Evolutionary conservation across 2,888 invertebrate species (phyloP).

Genomic region (Coenonympha glycerion): DNA sequence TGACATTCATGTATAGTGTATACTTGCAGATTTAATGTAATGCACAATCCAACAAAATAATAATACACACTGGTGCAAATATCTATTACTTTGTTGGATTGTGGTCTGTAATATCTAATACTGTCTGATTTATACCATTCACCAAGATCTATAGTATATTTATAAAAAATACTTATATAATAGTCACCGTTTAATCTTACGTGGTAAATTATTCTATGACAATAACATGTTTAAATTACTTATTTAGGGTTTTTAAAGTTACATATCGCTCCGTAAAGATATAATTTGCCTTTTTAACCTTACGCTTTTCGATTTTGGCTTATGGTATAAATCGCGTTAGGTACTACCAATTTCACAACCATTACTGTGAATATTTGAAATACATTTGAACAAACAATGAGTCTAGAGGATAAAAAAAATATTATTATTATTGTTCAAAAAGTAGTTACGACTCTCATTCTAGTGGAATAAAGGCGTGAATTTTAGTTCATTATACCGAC

Average conservation of each 20-base stretch:
- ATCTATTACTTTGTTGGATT: too few relatives aligned
- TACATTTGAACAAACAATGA: too few relatives aligned
- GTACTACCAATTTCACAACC: too few relatives aligned
- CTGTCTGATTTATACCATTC: slow-evolving; percentile 48
- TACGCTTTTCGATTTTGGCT: slow-evolving; percentile 51
- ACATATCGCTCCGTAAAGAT: slow-evolving; percentile 28
- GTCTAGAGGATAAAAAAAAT: too few relatives aligned
- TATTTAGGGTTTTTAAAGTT: slow-evolving; percentile 28
- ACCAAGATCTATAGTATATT: slow-evolving; percentile 56
- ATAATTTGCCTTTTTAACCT: slow-evolving; percentile 27
- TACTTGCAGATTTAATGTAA: slow-evolving; percentile 44
- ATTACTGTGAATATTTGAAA: too few relatives aligned
- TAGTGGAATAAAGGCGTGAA: too few relatives aligned
- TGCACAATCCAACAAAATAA: too few relatives aligned
- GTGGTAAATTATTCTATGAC: slow-evolving; percentile 42
- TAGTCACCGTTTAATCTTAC: slow-evolving; percentile 31
- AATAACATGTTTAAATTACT: slow-evolving; percentile 39
- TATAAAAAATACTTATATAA: background rate
- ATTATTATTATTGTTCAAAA: too few relatives aligned
- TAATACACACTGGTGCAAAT: too few relatives aligned
- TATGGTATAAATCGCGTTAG: slow-evolving; percentile 44
- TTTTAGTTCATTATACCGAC: too few relatives aligned
- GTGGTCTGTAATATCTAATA: slow-evolving; percentile 16
- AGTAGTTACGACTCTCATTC: too few relatives aligned
- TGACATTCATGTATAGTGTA: slow-evolving; percentile 60